Base-by-base conservation (phyloP, 2,888 invertebrate genomes). In the Megastigmus dorsalis region DNA sequence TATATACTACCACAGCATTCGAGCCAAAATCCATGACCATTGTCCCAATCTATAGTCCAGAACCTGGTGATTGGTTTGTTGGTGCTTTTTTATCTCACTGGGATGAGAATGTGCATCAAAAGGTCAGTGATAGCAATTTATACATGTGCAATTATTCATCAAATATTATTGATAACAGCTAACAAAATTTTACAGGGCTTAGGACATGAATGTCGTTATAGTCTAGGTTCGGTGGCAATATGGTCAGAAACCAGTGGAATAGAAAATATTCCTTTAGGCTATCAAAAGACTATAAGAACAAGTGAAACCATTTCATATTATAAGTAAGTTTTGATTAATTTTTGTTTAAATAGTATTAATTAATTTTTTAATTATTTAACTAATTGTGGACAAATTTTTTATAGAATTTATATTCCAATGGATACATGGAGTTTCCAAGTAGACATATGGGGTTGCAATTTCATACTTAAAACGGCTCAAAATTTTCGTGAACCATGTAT, bases 41-140 rank as follows among this genome's bases (percentile, higher is more conserved):
- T 36, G 82, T 89, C 72, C 88, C 89, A 18, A 81, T 90, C 38
- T 87, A 88, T 76, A 88, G 89, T 77, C 90, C 90, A 33, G 80
- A 87, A 67, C 87, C 89, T 45, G 90, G 90, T 13, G 89, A 89
- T 79, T 90, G 90, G 90, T 90, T 89, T 81, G 88, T 89, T 10
- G 89, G 88, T 63, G 89, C 89, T 59, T 89, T 89, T 80, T 85
- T 90, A 73, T 85, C 89, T 38, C 84, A 88, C 73, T 89, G 89
- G 89, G 88, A 89, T 81, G 86, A 89, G 74, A 87, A 88, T 77
- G 85, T 90, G 50, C 88, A 88, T 77, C 89, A 89, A 78, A 88
- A 89, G 85, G 89, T 89, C 75, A 52, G 74, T 67, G 45, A 69
- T 20, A 20, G n/a, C n/a, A 57, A 67, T 50, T 57, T 43, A 36